Evolutionary conservation across 1,140 invertebrate species (phyloP), one percentile per base, ranked within the genome.

Genomic region (Paralvinella palmiformis): DNA sequence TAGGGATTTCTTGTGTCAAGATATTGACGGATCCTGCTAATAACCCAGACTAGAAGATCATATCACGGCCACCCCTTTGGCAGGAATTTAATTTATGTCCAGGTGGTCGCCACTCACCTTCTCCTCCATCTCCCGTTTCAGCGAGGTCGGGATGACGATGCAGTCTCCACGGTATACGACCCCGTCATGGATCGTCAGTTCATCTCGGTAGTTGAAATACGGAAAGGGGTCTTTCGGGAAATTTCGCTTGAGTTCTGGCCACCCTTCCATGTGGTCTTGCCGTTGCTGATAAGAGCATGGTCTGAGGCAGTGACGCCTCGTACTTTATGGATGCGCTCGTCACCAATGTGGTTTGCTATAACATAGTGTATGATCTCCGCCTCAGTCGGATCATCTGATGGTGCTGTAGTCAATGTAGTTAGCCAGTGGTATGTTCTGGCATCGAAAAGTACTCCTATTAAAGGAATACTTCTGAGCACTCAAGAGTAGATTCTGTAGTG

Each of bases 401-500:
- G 36, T 1, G 29, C 31, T 33, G 27, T 13, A 13, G 70, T 73
- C 50, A 66, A 50, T 48, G 56, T 53, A 69, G n/a, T 68, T 81
- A 62, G 63, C 79, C 76, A 67, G 80, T 72, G n/a, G 75, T 74
- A 72, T 84, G 79, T 57, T 78, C 72, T 71, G 69, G 1, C 68
- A 71, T 37, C 74, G 37, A 22, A 70, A 65, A 64, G 81, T 84
- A 22, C 59, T 37, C 0, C 85, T 64, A 27, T 70, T 66, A 31
- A 83, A 72, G 67, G 81, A 72, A 73, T 79, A 84, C 65, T 69
- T 55, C 56, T 78, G 75, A 6, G 84, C 41, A 59, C 70, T 71
- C 6, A 84, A 62, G 20, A 81, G 41, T 76, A 83, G 81, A 17
- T 76, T 60, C 69, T 83, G 75, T 37, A 85, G 66, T 60, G 81